phyloP scores from a whole-genome alignment of 2,888 invertebrate genomes.

The Erebia palarica region DNA sequence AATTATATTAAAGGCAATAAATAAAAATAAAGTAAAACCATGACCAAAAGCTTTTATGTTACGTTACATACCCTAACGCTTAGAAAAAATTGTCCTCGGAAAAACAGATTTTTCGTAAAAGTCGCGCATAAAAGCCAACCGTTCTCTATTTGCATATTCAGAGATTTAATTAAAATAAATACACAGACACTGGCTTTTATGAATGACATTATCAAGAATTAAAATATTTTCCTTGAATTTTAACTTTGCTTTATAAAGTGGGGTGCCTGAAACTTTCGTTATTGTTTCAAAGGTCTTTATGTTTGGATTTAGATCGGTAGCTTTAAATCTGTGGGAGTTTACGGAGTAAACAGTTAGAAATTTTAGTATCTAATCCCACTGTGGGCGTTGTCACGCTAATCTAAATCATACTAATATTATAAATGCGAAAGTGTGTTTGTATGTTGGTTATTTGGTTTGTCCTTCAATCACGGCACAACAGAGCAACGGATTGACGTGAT shows the following conservation, averaged over 20 bases:
- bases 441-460: too few species aligned
- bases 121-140: conserved; percentile 33
- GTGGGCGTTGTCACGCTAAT: too few species aligned
- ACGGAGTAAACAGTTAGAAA: neutral
- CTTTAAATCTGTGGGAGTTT: neutral
- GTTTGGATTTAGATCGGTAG: neutral
- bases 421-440: too few species aligned
- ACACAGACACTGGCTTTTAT: conserved; percentile 31
- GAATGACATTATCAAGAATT: conserved; percentile 32
- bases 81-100: conserved; percentile 7
- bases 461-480: too few species aligned
- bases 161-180: conserved; percentile 41
- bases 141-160: conserved; percentile 41
- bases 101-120: conserved; percentile 23
- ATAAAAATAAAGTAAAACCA: neutral
- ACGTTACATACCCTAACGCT: neutral
- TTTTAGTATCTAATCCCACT: neutral
- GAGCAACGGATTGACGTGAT: too few species aligned
- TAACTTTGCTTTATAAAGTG: conserved; percentile 18
- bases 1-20: too few species aligned
- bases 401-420: too few species aligned
- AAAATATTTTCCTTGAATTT: conserved; percentile 25
- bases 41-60: neutral
- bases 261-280: conserved; percentile 7
- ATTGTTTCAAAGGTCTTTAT: neutral